Evolutionary conservation across 2,113 vertebrate species (phyloP).

Genomic region (Lontra canadensis): DNA sequence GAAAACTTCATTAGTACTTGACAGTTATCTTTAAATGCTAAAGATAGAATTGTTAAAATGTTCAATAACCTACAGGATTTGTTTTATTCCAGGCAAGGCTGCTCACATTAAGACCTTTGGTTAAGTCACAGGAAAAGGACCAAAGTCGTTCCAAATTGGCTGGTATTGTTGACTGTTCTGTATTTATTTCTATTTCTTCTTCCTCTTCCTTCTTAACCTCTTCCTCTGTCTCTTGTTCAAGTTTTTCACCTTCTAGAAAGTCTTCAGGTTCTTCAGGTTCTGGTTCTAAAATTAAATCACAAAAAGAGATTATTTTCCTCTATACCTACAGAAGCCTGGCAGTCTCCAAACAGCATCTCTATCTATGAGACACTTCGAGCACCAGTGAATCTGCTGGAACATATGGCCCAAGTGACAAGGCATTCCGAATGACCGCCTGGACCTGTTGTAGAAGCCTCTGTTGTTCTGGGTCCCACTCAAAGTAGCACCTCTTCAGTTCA

Average conservation of each 20-base stretch:
- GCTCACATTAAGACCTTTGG: conserved; percentile 85
- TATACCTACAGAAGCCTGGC: not conserved
- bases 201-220: not conserved
- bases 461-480: not conserved
- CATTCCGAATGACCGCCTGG: not conserved
- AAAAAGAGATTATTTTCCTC: not conserved
- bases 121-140: conserved; percentile 90
- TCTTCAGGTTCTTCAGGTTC: conserved; percentile 28
- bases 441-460: not conserved
- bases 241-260: not conserved
- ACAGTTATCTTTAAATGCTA: not conserved
- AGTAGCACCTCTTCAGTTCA: not conserved
- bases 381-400: not conserved
- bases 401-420: not conserved
- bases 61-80: conserved; percentile 86
- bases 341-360: not conserved
- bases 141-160: conserved; percentile 89
- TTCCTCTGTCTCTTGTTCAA: not conserved
- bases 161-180: conserved; percentile 32
- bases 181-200: conserved; percentile 35
- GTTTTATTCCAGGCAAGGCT: conserved; percentile 92
- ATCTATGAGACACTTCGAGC: not conserved
- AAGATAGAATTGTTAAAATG: not conserved
- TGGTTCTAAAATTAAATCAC: conserved; percentile 59
- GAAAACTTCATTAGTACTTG: not conserved